Base-by-base conservation (phyloP, 2,797 vertebrate species). In the Falco biarmicus region DNA sequence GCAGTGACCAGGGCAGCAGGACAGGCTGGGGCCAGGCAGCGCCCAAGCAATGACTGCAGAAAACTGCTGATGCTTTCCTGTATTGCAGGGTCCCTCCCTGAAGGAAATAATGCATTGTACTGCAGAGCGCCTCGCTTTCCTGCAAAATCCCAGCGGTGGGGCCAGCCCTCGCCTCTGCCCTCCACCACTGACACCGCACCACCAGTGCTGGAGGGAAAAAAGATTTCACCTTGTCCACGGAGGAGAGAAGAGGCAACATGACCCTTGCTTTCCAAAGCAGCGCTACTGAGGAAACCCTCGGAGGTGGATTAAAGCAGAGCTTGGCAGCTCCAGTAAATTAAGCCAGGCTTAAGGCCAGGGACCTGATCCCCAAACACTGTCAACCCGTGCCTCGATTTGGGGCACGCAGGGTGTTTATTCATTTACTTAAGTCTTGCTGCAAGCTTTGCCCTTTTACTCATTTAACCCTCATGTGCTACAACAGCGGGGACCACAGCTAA, bases 51-150 rank as follows among this genome's bases (percentile, higher is more conserved):
- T 56, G 84, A 37, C 65, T 26, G 66, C 53, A 79, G 74, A 94
- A 92, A 93, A 92, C n/a, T 64, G 95, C 94, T 87, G 95, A 95
- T 92, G 84, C 26, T 92, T 96, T 96, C 96, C 96, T 95, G 95
- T 74, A 64, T 65, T 43, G 78, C 26, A 0, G 68, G 68, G 80
- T 85, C 71, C 96, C 92, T 95, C 96, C 96, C 96, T 87, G 95
- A 93, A 96, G 96, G 96, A 97, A 97, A 71, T 28, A 2, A 54
- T 31, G 96, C 89, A 95, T 95, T 96, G 96, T 97, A 6, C 71
- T 91, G 74, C n/a, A 2, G 93, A 94, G 93, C 2, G 9, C 77
- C 28, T 75, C 4, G 17, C 56, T 81, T 97, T 86, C 96, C 95
- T 84, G 80, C 29, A 6, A 16, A 63, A 56, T 39, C 74, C 83